phyloP scores from a whole-genome alignment of 2,797 vertebrate species.

The Epinephelus awoara region DNA sequence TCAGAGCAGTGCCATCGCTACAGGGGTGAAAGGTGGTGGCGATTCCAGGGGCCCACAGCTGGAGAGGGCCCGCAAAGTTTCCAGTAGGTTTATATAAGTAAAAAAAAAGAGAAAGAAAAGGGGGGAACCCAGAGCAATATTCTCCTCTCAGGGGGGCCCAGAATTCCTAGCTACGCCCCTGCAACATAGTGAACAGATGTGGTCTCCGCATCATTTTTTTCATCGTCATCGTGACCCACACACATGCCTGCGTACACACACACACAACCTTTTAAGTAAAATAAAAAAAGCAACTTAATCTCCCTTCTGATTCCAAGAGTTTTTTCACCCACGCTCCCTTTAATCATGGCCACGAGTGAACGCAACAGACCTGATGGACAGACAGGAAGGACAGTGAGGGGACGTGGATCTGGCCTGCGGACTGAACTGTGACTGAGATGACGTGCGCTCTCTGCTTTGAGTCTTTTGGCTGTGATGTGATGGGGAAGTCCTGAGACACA shows the following conservation, averaged over 20 bases:
- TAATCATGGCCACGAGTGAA: conserved; percentile 45
- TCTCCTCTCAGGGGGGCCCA: conserved; percentile 40
- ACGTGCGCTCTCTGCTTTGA: conserved; percentile 75
- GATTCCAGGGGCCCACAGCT: conserved; percentile 33
- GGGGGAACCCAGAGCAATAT: conserved; percentile 38
- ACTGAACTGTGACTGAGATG: conserved; percentile 74
- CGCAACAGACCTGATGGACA: conserved; percentile 54
- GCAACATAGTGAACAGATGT: conserved; percentile 55
- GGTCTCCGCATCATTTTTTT: conserved; percentile 42
- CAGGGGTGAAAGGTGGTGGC: conserved; percentile 34
- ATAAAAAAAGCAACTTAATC: conserved; percentile 43
- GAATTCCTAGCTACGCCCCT: conserved; percentile 49
- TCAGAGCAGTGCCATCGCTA: conserved; percentile 51
- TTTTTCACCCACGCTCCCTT: conserved; percentile 44
- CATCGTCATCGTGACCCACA: conserved; percentile 39
- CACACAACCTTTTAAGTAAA: conserved; percentile 44
- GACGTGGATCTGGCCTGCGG: conserved; percentile 75
- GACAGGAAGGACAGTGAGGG: conserved; percentile 44
- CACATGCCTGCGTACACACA: conserved; percentile 38
- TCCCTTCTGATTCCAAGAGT: conserved; percentile 54
- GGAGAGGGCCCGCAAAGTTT: conserved; percentile 37
- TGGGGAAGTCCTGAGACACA: conserved; percentile 90
- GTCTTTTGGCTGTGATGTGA: conserved; percentile 82
- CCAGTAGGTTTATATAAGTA: conserved; percentile 22
- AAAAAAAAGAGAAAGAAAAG: conserved; percentile 7